These are phyloP conservation scores for Beroe forskalii DNA, from an alignment of 37 sponge, comb jelly and placozoan species.

Conservation along the genomic window DNA sequence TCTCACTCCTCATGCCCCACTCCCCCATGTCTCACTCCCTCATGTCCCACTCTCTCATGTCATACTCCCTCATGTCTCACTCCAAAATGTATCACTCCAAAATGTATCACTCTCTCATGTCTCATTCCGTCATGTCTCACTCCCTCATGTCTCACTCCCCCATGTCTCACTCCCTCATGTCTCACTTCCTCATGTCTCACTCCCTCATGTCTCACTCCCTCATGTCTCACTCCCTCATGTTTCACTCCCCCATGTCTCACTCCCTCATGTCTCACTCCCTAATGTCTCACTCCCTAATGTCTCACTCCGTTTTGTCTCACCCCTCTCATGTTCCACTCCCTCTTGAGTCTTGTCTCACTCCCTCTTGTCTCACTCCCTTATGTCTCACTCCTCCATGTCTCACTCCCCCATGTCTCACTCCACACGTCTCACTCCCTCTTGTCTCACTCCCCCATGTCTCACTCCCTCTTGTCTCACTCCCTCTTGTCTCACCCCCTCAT, in stretches of 20 bases:
- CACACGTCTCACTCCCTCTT: background rate
- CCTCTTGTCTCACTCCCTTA: background rate
- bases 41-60: background rate
- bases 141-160: background rate
- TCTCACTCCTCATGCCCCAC: background rate
- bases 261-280: background rate
- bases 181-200: background rate
- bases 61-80: constrained; percentile 1
- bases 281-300: background rate
- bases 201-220: background rate
- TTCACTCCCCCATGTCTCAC: constrained; percentile 7
- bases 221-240: background rate
- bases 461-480: background rate
- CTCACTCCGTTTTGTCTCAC: no score
- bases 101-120: background rate
- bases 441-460: background rate
- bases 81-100: background rate
- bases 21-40: background rate
- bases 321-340: no score
- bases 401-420: no score
- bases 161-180: background rate
- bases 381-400: background rate
- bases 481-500: background rate
- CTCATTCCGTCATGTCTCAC: constrained; percentile 14
- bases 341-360: background rate